Percentiles rank a stretch among this genome's conserved stretches.
These are phyloP conservation scores for Morinoia aosen DNA, from an alignment of 2,888 invertebrate species.

Conservation along the genomic window DNA sequence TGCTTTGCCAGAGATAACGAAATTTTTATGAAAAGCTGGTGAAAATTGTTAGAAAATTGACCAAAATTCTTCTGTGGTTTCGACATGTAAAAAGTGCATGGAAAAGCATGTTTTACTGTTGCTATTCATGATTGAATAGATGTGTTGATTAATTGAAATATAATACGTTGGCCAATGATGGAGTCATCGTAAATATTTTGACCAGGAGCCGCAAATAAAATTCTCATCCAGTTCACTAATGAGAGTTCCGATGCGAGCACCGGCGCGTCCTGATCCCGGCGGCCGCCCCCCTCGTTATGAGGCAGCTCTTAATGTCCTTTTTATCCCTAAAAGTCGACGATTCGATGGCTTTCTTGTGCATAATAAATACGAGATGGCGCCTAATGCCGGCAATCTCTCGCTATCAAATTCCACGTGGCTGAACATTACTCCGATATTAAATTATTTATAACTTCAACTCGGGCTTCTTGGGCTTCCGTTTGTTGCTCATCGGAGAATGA, in stretches of 20 bases:
- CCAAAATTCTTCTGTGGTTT: too few species aligned
- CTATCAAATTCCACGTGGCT: constrained; percentile 48
- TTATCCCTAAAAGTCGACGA: constrained; percentile 47
- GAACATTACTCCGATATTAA: constrained; percentile 51
- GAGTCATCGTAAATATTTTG: background rate
- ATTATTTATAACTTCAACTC: constrained; percentile 39
- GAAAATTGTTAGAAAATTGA: too few species aligned
- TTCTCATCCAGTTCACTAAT: background rate
- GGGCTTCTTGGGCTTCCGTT: constrained; percentile 45
- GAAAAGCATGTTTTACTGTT: too few species aligned
- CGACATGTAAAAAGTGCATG: too few species aligned
- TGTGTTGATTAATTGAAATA: background rate
- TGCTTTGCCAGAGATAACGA: too few species aligned
- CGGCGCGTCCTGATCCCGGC: background rate
- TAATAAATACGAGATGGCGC: constrained; percentile 40
- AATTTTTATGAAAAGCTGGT: too few species aligned
- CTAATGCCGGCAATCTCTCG: constrained; percentile 51
- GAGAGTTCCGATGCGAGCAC: background rate
- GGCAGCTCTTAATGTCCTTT: background rate
- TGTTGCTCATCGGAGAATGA: constrained; percentile 46
- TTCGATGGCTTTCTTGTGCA: constrained; percentile 51
- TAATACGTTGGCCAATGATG: background rate
- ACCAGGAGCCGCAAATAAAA: background rate
- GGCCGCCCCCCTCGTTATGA: background rate
- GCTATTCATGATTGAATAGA: background rate